Conservation (phyloP, 2,113 vertebrate genomes). For the Toxotes jaculatrix region DNA sequence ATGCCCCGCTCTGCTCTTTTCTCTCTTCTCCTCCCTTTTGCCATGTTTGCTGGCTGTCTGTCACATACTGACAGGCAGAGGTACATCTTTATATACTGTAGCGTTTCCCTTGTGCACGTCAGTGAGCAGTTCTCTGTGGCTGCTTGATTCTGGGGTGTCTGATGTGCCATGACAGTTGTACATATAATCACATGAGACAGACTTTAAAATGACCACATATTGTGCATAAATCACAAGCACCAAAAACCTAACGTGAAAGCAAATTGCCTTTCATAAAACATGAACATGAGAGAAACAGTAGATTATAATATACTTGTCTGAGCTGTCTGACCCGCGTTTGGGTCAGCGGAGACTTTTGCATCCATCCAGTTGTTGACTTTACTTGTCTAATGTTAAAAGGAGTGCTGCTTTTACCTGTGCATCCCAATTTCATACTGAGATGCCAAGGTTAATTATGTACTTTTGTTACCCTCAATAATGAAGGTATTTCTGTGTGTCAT, state of each 20-base stretch:
- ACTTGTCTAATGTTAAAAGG: background rate
- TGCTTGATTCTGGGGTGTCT: constrained; percentile 14
- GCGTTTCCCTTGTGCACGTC: constrained; percentile 14
- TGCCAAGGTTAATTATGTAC: background rate
- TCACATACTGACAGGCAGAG: constrained; percentile 57
- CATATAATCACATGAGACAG: background rate
- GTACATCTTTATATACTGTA: constrained; percentile 32
- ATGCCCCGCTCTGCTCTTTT: constrained; percentile 62
- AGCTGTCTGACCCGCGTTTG: background rate
- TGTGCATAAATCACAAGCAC: background rate
- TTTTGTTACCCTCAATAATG: no score
- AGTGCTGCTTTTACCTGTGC: background rate
- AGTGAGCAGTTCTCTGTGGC: constrained; percentile 15
- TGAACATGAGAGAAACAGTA: background rate
- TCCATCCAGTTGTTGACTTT: background rate
- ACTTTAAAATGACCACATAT: background rate
- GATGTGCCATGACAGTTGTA: background rate
- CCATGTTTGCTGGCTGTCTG: constrained; percentile 52
- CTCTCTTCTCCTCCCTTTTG: constrained; percentile 42
- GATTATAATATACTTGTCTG: no score
- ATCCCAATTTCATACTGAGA: background rate
- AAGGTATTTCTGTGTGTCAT: no score
- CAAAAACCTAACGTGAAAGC: background rate
- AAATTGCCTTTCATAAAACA: background rate
- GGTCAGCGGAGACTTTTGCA: no score